Conservation (phyloP, 2,113 vertebrate genomes). For the Sorex fumeus region DNA sequence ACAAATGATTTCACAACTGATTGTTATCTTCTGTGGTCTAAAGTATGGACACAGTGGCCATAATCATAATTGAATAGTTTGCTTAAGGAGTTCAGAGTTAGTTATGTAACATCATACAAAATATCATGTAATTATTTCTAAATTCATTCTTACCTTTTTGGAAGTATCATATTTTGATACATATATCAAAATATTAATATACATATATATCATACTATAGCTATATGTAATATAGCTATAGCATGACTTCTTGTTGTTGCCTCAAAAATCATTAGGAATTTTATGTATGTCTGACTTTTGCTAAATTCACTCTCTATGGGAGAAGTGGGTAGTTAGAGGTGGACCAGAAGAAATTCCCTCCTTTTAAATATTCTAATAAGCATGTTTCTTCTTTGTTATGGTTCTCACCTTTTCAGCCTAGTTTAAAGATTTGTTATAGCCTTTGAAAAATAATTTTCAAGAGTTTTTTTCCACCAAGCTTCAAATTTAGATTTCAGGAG, state of each 20-base stretch:
- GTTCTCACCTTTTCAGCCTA: constrained; percentile 4
- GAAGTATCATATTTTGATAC: neutral
- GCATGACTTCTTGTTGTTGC: neutral
- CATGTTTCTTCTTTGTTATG: neutral
- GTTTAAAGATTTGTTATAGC: constrained; percentile 42
- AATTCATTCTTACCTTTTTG: neutral
- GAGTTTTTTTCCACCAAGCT: constrained; percentile 65
- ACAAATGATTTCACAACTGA: neutral
- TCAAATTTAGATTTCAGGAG: constrained; percentile 29
- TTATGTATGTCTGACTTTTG: neutral
- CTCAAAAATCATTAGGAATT: constrained; percentile 34
- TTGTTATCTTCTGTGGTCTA: neutral
- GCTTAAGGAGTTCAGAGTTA: neutral
- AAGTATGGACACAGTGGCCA: neutral
- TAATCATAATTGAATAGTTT: neutral
- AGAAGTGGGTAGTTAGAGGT: neutral
- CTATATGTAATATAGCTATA: neutral
- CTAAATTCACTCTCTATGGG: neutral
- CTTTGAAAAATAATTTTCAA: constrained; percentile 61
- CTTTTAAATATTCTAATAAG: constrained; percentile 12
- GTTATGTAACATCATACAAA: neutral
- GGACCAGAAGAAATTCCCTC: neutral
- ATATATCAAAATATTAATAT: too few relatives aligned
- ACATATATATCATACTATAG: too few relatives aligned
- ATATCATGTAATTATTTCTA: neutral